Conservation (phyloP, 2,113 vertebrate species). For the Callipepla squamata region DNA sequence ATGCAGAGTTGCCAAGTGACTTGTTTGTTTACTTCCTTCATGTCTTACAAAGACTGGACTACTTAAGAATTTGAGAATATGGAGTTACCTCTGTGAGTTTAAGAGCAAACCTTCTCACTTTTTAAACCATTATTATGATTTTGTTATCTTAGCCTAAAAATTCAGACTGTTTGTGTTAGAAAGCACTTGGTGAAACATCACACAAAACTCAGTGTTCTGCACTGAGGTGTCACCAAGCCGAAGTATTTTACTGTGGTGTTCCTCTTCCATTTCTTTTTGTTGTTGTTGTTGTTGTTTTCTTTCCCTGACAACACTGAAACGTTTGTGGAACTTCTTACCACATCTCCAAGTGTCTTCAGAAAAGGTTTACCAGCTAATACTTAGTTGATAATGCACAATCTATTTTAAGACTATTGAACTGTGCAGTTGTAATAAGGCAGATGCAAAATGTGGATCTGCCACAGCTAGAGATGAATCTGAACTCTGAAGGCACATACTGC, state of each 20-base stretch:
- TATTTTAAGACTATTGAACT: constrained; percentile 53
- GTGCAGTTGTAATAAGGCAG: constrained; percentile 13
- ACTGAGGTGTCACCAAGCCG: background rate
- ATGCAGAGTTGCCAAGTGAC: background rate
- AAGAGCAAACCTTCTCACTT: background rate
- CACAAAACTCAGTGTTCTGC: background rate
- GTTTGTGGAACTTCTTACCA: background rate
- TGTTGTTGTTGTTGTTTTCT: background rate
- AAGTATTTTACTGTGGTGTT: background rate
- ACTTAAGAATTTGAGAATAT: background rate
- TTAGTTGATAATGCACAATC: constrained; percentile 44
- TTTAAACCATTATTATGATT: background rate
- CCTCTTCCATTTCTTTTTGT: background rate
- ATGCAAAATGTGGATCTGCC: background rate
- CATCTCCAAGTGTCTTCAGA: background rate
- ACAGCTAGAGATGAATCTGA: background rate
- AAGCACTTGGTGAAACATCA: background rate
- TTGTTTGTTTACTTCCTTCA: background rate
- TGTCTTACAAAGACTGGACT: background rate
- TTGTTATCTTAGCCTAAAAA: background rate
- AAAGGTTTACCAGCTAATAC: constrained; percentile 3
- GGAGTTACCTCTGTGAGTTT: background rate
- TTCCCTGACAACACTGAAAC: background rate
- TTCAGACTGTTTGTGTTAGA: background rate
- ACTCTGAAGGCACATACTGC: background rate